Evolutionary conservation across 2,888 invertebrate genomes (phyloP).

Genomic region (Herminia tarsipennalis): DNA sequence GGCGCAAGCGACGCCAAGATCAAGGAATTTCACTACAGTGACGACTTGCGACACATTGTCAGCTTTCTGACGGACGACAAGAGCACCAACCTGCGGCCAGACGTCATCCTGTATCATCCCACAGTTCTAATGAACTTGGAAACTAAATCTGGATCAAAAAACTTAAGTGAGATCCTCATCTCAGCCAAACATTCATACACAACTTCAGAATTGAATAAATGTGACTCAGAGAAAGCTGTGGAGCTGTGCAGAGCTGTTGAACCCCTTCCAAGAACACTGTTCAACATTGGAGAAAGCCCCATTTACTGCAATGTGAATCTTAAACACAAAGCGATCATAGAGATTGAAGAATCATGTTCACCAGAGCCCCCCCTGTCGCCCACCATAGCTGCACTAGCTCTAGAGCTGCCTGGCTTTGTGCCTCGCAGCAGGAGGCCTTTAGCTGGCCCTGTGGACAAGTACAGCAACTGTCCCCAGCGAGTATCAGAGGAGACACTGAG

Average conservation of each 20-base stretch:
- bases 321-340: constrained; percentile 44
- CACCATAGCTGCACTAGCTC: constrained; percentile 74
- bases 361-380: constrained; percentile 66
- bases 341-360: constrained; percentile 45
- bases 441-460: constrained; percentile 55
- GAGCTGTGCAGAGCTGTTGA: constrained; percentile 63
- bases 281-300: constrained; percentile 62
- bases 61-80: constrained; percentile 67
- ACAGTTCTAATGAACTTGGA: constrained; percentile 78
- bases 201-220: constrained; percentile 67
- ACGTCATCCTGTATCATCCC: constrained; percentile 77
- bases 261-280: constrained; percentile 63
- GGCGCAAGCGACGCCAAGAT: constrained; percentile 47
- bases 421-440: constrained; percentile 71
- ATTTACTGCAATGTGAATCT: constrained; percentile 71
- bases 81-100: constrained; percentile 62
- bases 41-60: constrained; percentile 71
- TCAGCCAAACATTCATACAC: constrained; percentile 44
- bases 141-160: constrained; percentile 47
- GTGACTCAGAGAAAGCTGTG: constrained; percentile 77
- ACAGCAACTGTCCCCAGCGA: constrained; percentile 72
- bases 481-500: constrained; percentile 84
- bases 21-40: constrained; percentile 65
- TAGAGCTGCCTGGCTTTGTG: constrained; percentile 80
- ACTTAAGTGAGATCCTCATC: constrained; percentile 61